These are phyloP conservation scores for Holothuria scabra DNA, from an alignment of 53 echinoderm and acorn worm genomes.

Conservation along the genomic window DNA sequence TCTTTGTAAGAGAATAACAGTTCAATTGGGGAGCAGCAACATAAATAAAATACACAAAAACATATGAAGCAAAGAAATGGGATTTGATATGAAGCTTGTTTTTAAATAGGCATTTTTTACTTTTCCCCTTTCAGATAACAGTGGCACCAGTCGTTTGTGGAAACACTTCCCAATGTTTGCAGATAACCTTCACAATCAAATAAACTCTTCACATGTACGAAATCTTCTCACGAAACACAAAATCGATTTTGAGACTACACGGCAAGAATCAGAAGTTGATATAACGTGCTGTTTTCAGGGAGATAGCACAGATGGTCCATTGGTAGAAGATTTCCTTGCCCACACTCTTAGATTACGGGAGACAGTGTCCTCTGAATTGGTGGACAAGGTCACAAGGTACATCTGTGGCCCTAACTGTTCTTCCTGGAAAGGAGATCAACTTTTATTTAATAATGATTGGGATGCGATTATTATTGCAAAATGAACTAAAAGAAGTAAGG, in stretches of 20 bases:
- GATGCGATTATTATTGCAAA: constrained; percentile 46
- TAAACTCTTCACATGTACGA: constrained; percentile 33
- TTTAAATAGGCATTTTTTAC: too few relatives aligned
- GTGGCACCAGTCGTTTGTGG: constrained; percentile 9
- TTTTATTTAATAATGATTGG: constrained; percentile 56
- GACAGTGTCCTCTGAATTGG: constrained; percentile 6
- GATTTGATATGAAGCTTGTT: too few relatives aligned
- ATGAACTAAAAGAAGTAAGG: too few relatives aligned
- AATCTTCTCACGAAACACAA: background rate
- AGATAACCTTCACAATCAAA: background rate
- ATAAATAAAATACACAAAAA: too few relatives aligned
- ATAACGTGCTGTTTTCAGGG: constrained; percentile 34
- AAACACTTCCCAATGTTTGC: constrained; percentile 17
- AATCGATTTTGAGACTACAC: constrained; percentile 1
- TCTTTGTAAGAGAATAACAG: too few relatives aligned
- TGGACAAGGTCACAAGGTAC: constrained; percentile 28
- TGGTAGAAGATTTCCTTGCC: constrained; percentile 36
- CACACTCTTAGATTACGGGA: constrained; percentile 27
- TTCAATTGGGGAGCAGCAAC: too few relatives aligned
- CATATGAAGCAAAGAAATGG: too few relatives aligned
- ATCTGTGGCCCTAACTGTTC: constrained; percentile 38
- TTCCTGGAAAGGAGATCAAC: constrained; percentile 10
- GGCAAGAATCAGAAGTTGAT: constrained; percentile 39
- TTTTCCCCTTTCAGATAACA: constrained; percentile 26
- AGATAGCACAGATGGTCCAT: constrained; percentile 19